Evolutionary conservation across 2,113 vertebrate species (phyloP).

Genomic region (Sula dactylatra): DNA sequence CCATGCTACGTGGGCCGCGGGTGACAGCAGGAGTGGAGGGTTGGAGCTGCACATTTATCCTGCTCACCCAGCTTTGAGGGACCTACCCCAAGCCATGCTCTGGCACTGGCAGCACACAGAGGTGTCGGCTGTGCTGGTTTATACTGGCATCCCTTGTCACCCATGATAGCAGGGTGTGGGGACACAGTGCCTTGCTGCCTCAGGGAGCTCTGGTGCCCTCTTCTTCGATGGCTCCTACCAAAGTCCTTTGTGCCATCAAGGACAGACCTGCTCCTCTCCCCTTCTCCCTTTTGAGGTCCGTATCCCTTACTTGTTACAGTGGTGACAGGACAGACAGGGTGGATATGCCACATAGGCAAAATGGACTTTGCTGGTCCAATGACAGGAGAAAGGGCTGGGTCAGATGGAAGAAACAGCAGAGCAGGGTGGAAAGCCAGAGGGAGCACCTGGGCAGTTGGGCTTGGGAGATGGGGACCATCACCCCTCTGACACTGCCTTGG

Average conservation of each 20-base stretch:
- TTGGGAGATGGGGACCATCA: neutral
- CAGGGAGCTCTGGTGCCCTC: neutral
- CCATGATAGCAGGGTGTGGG: neutral
- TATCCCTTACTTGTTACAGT: neutral
- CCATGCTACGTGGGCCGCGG: fast-evolving
- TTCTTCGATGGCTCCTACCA: neutral
- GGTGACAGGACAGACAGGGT: neutral
- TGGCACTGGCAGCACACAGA: neutral
- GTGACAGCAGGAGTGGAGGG: neutral
- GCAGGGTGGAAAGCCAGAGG: neutral
- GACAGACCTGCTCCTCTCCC: neutral
- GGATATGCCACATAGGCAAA: neutral
- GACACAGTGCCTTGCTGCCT: neutral
- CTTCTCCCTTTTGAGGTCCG: neutral
- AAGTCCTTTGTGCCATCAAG: neutral
- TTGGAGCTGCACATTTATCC: neutral
- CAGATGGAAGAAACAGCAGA: neutral
- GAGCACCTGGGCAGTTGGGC: neutral
- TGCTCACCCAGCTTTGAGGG: neutral
- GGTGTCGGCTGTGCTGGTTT: neutral
- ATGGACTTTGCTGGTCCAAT: neutral
- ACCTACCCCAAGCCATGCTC: neutral
- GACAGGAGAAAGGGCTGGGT: neutral
- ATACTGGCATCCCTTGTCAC: neutral
- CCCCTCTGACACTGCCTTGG: fast-evolving